Evolutionary conservation across 1,140 invertebrate species (phyloP).

Genomic region (Drosophila bifasciata): DNA sequence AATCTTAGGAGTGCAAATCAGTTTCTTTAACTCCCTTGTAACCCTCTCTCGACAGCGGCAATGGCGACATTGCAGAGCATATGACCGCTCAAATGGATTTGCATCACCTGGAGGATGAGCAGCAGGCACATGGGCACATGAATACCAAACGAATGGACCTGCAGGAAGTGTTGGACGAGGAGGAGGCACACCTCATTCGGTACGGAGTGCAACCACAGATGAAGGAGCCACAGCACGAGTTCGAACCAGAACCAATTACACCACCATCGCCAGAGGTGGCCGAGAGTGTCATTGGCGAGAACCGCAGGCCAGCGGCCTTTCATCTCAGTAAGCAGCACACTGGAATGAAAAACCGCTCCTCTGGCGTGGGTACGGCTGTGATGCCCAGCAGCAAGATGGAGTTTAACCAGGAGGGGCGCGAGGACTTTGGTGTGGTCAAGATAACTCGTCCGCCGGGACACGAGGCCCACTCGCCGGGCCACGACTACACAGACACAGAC

Average conservation of each 20-base stretch:
- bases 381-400: constrained; percentile 82
- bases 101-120: constrained; percentile 37
- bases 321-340: constrained; percentile 82
- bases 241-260: constrained; percentile 38
- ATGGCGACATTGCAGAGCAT: constrained; percentile 50
- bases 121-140: no score
- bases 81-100: constrained; percentile 59
- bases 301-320: constrained; percentile 63
- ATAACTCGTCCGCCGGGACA: constrained; percentile 78
- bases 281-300: constrained; percentile 71
- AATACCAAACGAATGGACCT: no score
- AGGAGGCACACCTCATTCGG: background rate
- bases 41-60: constrained; percentile 52
- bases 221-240: constrained; percentile 42
- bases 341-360: constrained; percentile 82
- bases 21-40: constrained; percentile 19
- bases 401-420: constrained; percentile 75
- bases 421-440: constrained; percentile 81
- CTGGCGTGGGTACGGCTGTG: constrained; percentile 78
- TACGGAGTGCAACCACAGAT: no score
- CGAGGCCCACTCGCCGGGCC: constrained; percentile 59
- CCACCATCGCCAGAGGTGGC: constrained; percentile 59
- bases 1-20: constrained; percentile 1
- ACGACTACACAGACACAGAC: constrained; percentile 69
- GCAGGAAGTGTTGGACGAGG: constrained; percentile 16